These are phyloP conservation scores for Falcaria lacertinaria DNA, from an alignment of 2,888 invertebrate species.

Conservation along the genomic window DNA sequence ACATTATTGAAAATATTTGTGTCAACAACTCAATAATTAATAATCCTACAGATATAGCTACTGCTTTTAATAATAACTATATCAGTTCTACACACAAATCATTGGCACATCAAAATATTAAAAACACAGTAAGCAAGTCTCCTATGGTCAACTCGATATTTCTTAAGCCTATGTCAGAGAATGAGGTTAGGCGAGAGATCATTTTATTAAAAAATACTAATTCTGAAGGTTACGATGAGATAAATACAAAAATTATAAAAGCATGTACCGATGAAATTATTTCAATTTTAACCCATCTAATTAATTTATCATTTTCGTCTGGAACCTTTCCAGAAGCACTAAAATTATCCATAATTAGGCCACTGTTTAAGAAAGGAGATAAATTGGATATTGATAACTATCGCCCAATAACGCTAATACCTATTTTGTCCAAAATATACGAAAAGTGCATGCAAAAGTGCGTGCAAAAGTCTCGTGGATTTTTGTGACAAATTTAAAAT, in stretches of 20 bases:
- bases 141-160: no score
- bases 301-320: conserved; percentile 1
- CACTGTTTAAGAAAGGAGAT: conserved; percentile 3
- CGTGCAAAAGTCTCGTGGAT: neutral
- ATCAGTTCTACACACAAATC: no score
- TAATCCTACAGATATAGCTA: no score
- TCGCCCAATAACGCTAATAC: conserved; percentile 1
- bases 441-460: conserved; percentile 2
- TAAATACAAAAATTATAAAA: conserved; percentile 2
- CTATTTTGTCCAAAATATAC: neutral
- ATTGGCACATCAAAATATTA: no score
- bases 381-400: neutral
- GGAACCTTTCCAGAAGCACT: conserved; percentile 2
- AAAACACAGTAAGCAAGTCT: no score
- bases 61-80: no score
- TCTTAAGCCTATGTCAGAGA: neutral
- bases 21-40: no score
- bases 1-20: no score
- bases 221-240: neutral
- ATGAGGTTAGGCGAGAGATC: neutral
- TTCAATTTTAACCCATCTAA: conserved; percentile 1
- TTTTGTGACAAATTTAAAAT: neutral
- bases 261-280: conserved; percentile 1
- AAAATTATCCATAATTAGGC: conserved; percentile 4
- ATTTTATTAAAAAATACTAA: conserved; percentile 3